phyloP scores from a whole-genome alignment of 2,888 invertebrate genomes.

The Chelonus formosanus region DNA sequence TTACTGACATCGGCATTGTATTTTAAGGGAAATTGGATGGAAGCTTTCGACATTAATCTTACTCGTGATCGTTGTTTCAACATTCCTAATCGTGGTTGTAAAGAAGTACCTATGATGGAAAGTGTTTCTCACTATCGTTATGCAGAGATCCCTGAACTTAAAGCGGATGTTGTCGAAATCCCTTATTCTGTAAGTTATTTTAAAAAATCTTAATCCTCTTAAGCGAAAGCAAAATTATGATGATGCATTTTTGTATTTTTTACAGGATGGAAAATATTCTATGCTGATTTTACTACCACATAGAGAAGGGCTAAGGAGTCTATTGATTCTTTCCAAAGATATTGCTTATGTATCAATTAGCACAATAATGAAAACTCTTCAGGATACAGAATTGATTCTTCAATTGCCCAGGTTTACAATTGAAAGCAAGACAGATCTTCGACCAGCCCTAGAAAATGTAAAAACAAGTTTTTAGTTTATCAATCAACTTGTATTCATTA shows the following conservation, averaged over 20 bases:
- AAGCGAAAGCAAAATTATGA: too few species aligned
- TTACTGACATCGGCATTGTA: slow-evolving; percentile 80
- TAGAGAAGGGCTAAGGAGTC: slow-evolving; percentile 63
- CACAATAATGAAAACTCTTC: slow-evolving; percentile 65
- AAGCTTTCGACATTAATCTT: slow-evolving; percentile 69
- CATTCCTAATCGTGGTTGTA: slow-evolving; percentile 70
- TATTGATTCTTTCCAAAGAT: slow-evolving; percentile 68
- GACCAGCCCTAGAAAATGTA: slow-evolving; percentile 66
- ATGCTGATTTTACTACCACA: slow-evolving; percentile 73
- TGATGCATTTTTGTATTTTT: background rate
- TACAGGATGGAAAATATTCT: slow-evolving; percentile 71
- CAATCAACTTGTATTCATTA: slow-evolving; percentile 12
- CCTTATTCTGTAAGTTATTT: slow-evolving; percentile 75
- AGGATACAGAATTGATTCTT: slow-evolving; percentile 67
- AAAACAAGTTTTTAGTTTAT: slow-evolving; percentile 49
- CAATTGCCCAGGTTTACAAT: slow-evolving; percentile 72
- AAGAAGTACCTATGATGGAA: slow-evolving; percentile 75
- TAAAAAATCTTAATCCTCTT: background rate
- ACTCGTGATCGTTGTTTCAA: slow-evolving; percentile 73
- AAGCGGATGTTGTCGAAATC: slow-evolving; percentile 75
- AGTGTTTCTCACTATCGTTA: slow-evolving; percentile 71
- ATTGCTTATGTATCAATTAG: slow-evolving; percentile 69
- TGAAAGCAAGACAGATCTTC: slow-evolving; percentile 69
- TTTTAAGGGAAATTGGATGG: slow-evolving; percentile 81
- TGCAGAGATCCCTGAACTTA: slow-evolving; percentile 70